Base-by-base conservation (phyloP, 2,113 vertebrate species). In the Theristicus caerulescens region DNA sequence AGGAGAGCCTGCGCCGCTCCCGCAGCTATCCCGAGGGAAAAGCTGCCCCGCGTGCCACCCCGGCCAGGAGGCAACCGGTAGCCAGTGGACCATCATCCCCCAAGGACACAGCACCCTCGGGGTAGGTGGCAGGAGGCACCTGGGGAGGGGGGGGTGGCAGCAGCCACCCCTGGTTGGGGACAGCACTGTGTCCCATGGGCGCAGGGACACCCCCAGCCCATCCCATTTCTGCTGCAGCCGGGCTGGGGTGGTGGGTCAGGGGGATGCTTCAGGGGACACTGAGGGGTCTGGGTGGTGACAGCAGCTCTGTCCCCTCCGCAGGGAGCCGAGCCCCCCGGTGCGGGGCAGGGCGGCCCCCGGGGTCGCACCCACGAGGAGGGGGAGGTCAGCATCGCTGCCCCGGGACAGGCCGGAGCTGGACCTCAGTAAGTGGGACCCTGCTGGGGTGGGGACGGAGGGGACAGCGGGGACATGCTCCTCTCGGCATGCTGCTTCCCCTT, bases 1-100 rank as follows among this genome's bases (percentile, higher is more conserved):
- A 99, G 83, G 97, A 96, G 92, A 98, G 93, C 24, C 96, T 98
- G 88, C 97, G 57, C 12, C 90, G 72, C 8, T 55, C 93, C 18
- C 87, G 15, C 74, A 65, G 61, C 61, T 19, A 5, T 6, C 94
- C 82, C 2, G 13, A 13, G 49, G 26, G 76, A 80, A 84, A 29
- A 34, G 47, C 67, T 16, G 4, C 71, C 7, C 42, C 61, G 0
- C 32, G 5, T 2, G 20, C 44, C 2, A 0, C 91, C 21, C 36
- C 11, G 20, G 61, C 27, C 73, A 36, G 38, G 34, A 73, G 46
- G 69, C 90, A 54, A 24, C 79, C 44, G 2, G 5, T 3, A 57
- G n/a, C 61, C 7, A 61, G 25, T 2, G 6, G 89, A 16, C n/a
- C 78, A 5, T 26, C 24, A 2, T 38, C 61, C 25, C 16, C 46